A percentile compares a stretch with the other conserved stretches of the same genome.
phyloP scores from a whole-genome alignment of 92 coral and sea anemone genomes.

The Palythoa grandiflora region DNA sequence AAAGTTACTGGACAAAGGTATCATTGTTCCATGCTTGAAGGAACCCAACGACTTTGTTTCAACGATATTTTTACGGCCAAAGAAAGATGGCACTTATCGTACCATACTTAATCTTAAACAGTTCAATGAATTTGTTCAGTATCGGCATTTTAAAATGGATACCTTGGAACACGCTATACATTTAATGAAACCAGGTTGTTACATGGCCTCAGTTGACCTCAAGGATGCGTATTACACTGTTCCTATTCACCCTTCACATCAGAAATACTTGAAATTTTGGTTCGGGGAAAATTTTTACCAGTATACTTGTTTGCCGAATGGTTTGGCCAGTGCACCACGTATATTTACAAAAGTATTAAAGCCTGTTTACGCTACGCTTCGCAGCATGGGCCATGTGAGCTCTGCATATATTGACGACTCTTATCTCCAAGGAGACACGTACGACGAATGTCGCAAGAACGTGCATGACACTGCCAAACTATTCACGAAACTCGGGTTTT shows the following conservation, averaged over 20 bases:
- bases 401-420: slow-evolving; percentile 65
- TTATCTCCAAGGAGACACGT: slow-evolving; percentile 61
- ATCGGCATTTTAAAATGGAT: slow-evolving; percentile 57
- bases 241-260: slow-evolving; percentile 43
- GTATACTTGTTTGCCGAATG: slow-evolving; percentile 73
- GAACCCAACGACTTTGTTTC: slow-evolving; percentile 56
- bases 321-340: slow-evolving; percentile 58
- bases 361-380: slow-evolving; percentile 52
- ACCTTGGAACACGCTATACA: slow-evolving; percentile 27
- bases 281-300: slow-evolving; percentile 50
- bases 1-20: slow-evolving; percentile 44
- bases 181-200: slow-evolving; percentile 43
- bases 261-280: slow-evolving; percentile 57
- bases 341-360: slow-evolving; percentile 66
- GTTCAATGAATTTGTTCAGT: slow-evolving; percentile 57
- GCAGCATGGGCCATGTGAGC: slow-evolving; percentile 27
- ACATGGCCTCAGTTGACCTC: slow-evolving; percentile 42
- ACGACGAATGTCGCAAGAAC: slow-evolving; percentile 45
- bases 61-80: slow-evolving; percentile 44
- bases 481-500: slow-evolving; percentile 55
- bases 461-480: slow-evolving; percentile 39
- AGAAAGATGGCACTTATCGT: slow-evolving; percentile 55
- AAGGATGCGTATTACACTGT: slow-evolving; percentile 63
- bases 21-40: slow-evolving; percentile 50
- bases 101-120: slow-evolving; percentile 9